These are phyloP conservation scores for Ramazzottius varieornatus DNA, from an alignment of 2,888 invertebrate genomes.

Conservation along the genomic window DNA sequence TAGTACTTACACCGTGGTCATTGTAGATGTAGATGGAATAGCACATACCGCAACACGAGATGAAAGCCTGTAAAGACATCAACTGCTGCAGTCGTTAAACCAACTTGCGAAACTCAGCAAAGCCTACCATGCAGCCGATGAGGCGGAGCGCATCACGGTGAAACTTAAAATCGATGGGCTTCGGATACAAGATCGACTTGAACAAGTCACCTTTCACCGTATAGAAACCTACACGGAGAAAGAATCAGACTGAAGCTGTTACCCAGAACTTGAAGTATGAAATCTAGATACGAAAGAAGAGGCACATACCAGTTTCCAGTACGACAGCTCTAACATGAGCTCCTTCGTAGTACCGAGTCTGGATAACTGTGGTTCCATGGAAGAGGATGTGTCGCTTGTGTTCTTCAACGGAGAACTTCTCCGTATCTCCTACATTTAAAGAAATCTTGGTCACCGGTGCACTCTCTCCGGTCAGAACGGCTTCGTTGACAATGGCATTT, in stretches of 20 bases:
- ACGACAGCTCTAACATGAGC: slow-evolving; percentile 45
- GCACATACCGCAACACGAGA: slow-evolving; percentile 28
- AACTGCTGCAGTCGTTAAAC: not conserved
- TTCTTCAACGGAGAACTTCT: slow-evolving; percentile 38
- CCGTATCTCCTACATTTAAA: slow-evolving; percentile 9
- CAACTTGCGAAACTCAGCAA: slow-evolving; percentile 34
- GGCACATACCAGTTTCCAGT: slow-evolving; percentile 35
- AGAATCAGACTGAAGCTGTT: not conserved
- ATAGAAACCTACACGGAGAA: slow-evolving; percentile 15
- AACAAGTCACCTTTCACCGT: slow-evolving; percentile 30
- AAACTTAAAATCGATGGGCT: slow-evolving; percentile 32
- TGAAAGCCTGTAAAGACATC: slow-evolving; percentile 11
- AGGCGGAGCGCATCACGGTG: slow-evolving; percentile 39
- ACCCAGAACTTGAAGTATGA: too few relatives aligned
- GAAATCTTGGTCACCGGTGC: slow-evolving; percentile 68
- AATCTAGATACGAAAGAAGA: slow-evolving; percentile 4
- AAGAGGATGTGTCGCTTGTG: slow-evolving; percentile 64
- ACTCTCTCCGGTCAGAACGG: slow-evolving; percentile 80
- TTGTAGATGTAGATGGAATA: slow-evolving; percentile 41
- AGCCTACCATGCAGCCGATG: slow-evolving; percentile 39
- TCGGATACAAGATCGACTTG: slow-evolving; percentile 32
- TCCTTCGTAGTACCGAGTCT: slow-evolving; percentile 43
- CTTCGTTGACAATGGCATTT: slow-evolving; percentile 71
- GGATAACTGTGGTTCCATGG: slow-evolving; percentile 63
- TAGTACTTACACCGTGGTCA: slow-evolving; percentile 29